Evolutionary conservation across 2,113 vertebrate species (phyloP).

Genomic region (Sclerurus mexicanus): DNA sequence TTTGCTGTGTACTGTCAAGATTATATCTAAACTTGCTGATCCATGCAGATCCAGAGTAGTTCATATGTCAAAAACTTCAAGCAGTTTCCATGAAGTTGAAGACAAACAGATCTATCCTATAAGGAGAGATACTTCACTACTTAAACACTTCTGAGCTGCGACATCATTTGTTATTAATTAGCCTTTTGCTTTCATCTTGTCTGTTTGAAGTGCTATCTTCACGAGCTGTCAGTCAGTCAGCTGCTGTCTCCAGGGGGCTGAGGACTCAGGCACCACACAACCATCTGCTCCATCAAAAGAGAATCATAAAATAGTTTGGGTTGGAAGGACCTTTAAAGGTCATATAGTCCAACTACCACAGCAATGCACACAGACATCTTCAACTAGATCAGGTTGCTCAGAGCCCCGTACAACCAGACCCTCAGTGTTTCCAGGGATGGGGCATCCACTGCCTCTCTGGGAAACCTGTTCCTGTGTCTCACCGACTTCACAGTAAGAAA

Average conservation of each 20-base stretch:
- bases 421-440: background rate
- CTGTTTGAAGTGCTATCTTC: background rate
- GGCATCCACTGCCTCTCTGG: no score
- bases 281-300: background rate
- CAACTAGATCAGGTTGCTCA: background rate
- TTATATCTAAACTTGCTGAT: background rate
- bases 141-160: background rate
- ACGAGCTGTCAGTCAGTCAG: background rate
- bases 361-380: background rate
- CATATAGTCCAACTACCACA: background rate
- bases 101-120: background rate
- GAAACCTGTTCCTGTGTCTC: background rate
- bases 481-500: background rate
- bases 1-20: background rate
- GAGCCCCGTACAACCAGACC: background rate
- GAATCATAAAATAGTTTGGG: background rate
- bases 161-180: conserved; percentile 10
- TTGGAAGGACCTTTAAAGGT: background rate
- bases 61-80: background rate
- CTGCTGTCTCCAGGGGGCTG: background rate
- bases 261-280: background rate
- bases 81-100: background rate
- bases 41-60: background rate
- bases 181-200: background rate
- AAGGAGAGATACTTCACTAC: background rate